Evolutionary conservation across 2,888 invertebrate genomes (phyloP).

Genomic region (Thereva unica): DNA sequence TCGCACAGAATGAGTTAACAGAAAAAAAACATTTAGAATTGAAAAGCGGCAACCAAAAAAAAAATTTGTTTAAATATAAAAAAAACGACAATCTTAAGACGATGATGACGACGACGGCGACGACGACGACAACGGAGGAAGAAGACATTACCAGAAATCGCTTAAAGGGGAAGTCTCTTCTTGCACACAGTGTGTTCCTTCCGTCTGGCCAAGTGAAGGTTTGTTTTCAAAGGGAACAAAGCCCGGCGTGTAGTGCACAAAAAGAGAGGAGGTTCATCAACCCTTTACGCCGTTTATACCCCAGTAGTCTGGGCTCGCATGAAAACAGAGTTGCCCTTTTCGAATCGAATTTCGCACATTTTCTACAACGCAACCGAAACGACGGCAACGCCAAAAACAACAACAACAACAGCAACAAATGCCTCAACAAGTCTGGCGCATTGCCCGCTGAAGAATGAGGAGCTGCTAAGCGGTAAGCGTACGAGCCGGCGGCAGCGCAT

Average conservation of each 20-base stretch:
- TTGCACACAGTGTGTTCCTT: no score
- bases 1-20: no score
- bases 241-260: background rate
- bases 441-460: constrained; percentile 6
- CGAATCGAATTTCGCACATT: constrained; percentile 7
- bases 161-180: constrained; percentile 6
- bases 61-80: no score
- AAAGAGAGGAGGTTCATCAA: constrained; percentile 12
- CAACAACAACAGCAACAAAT: background rate
- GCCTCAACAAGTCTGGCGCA: background rate
- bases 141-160: background rate
- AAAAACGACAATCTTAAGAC: no score
- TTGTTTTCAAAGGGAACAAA: background rate
- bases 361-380: background rate
- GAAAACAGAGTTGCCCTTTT: background rate
- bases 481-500: no score
- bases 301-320: background rate
- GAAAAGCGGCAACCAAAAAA: no score
- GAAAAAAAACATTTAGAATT: no score
- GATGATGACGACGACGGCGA: background rate
- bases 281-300: background rate
- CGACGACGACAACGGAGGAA: background rate
- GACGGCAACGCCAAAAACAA: background rate
- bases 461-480: no score
- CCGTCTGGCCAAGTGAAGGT: background rate